phyloP scores from a whole-genome alignment of 92 coral and sea anemone genomes.

The Diadumene lineata region DNA sequence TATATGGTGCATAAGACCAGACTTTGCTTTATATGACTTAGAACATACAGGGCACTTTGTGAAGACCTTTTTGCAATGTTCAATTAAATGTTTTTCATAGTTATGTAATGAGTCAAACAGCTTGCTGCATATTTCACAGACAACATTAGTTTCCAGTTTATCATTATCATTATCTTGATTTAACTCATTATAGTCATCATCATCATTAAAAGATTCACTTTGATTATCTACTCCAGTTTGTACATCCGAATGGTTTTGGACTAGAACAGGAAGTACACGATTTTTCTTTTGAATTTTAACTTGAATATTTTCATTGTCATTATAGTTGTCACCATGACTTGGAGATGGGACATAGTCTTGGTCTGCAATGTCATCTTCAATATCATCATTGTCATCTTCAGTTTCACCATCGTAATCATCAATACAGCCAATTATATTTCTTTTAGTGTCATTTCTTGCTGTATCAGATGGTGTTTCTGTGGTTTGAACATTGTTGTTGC shows the following conservation, averaged over 20 bases:
- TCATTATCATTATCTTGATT: background rate
- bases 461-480: too few relatives aligned
- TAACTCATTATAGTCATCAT: background rate
- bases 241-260: background rate
- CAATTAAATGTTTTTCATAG: conserved; percentile 6
- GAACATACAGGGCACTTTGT: conserved; percentile 20
- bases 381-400: background rate
- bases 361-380: background rate
- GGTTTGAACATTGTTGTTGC: too few relatives aligned
- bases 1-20: background rate
- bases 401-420: background rate
- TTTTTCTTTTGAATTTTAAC: background rate
- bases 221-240: conserved; percentile 1
- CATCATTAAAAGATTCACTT: background rate
- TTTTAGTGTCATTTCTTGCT: too few relatives aligned
- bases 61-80: conserved; percentile 2
- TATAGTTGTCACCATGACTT: background rate
- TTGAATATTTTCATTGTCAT: background rate
- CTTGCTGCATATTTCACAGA: conserved; percentile 12
- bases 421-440: too few relatives aligned
- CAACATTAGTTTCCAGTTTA: background rate
- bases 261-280: background rate
- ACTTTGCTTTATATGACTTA: background rate
- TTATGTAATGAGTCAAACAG: background rate
- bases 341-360: background rate